Evolutionary conservation across 2,888 invertebrate genomes (phyloP).

Genomic region (Drosophila heteroneura): DNA sequence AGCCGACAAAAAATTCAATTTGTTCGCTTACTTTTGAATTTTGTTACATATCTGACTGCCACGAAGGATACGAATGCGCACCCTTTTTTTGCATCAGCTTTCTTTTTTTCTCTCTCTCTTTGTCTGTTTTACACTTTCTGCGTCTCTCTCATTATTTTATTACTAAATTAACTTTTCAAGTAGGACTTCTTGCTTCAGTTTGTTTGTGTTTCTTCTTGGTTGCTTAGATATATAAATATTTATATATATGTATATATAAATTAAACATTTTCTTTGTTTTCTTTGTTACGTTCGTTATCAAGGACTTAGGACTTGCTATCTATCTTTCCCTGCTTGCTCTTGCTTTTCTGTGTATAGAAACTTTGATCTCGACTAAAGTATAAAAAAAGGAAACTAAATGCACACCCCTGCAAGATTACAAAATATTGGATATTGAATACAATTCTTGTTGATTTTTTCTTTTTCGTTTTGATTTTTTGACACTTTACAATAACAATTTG

Average conservation of each 20-base stretch:
- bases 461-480: neutral
- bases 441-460: constrained; percentile 19
- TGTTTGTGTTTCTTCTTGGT: constrained; percentile 23
- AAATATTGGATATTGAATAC: constrained; percentile 48
- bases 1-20: constrained; percentile 61
- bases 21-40: constrained; percentile 60
- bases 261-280: constrained; percentile 59
- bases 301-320: constrained; percentile 51
- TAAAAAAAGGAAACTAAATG: constrained; percentile 60
- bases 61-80: constrained; percentile 23
- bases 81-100: constrained; percentile 32
- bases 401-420: constrained; percentile 50
- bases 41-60: constrained; percentile 42
- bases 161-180: constrained; percentile 63
- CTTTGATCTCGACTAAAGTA: constrained; percentile 42
- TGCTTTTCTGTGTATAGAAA: constrained; percentile 50
- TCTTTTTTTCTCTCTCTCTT: constrained; percentile 38
- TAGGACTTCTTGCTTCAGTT: constrained; percentile 50
- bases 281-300: constrained; percentile 35
- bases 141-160: constrained; percentile 22
- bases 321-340: constrained; percentile 26
- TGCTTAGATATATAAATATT: constrained; percentile 69
- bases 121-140: constrained; percentile 15
- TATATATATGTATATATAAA: constrained; percentile 54
- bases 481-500: constrained; percentile 70